Evolutionary conservation across 2,797 vertebrate species (phyloP).

Genomic region (Amniataba percoides): DNA sequence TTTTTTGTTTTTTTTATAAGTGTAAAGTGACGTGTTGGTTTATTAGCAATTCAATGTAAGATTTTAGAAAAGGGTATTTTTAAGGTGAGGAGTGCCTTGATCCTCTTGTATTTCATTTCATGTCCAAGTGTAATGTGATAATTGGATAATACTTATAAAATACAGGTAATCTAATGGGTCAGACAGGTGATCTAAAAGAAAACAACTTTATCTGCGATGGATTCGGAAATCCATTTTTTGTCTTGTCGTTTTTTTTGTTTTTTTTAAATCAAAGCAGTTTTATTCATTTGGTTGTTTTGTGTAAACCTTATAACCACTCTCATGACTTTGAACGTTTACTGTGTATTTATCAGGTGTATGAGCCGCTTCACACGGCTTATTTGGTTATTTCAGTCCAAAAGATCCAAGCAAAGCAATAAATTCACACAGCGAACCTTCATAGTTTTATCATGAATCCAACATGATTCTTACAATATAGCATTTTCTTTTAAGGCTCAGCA

Average conservation of each 20-base stretch:
- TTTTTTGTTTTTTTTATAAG: too few relatives aligned
- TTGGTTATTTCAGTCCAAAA: background rate
- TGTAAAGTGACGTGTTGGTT: background rate
- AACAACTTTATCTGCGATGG: background rate
- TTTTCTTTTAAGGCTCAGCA: background rate
- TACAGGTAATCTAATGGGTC: background rate
- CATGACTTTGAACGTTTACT: background rate
- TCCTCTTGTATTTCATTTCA: background rate
- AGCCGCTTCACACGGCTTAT: background rate
- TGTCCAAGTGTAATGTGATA: background rate
- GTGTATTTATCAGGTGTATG: background rate
- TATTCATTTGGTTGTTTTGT: background rate
- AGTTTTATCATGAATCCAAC: background rate
- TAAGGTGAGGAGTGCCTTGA: background rate
- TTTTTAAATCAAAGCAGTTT: background rate
- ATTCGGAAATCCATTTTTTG: background rate
- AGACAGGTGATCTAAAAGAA: background rate
- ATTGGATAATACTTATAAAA: background rate
- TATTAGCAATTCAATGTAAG: background rate
- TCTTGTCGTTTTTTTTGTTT: background rate
- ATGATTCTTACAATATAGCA: background rate
- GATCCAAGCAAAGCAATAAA: background rate
- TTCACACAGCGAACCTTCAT: conserved; percentile 16
- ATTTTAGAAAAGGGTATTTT: background rate
- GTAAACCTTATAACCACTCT: background rate